A percentile compares a stretch with the other conserved stretches of the same genome.
Evolutionary conservation across 1,140 invertebrate species (phyloP).

Genomic region (Scaptomyza pallida): DNA sequence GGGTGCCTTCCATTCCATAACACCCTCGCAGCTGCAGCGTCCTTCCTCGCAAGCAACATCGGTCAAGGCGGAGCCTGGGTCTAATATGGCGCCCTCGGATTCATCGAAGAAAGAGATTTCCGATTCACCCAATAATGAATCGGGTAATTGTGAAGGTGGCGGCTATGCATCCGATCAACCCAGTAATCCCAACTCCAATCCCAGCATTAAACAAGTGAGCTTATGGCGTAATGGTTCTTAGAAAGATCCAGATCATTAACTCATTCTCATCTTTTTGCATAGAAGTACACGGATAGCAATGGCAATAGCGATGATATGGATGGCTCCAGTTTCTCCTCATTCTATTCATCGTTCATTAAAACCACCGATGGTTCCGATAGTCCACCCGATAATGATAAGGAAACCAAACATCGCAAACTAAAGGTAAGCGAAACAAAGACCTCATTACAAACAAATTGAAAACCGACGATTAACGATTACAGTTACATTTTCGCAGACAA

Average conservation of each 20-base stretch:
- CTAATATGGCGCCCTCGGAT: conserved; percentile 85
- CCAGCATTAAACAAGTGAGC: not conserved
- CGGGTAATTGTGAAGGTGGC: conserved; percentile 61
- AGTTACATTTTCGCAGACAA: conserved; percentile 16
- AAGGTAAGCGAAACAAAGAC: conserved; percentile 50
- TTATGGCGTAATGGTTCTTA: too few relatives aligned
- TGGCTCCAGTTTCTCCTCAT: conserved; percentile 85
- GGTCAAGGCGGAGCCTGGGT: conserved; percentile 87
- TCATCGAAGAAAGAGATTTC: conserved; percentile 85
- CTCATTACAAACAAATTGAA: not conserved
- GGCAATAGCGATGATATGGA: conserved; percentile 84
- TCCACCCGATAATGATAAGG: conserved; percentile 76
- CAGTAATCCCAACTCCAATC: conserved; percentile 35
- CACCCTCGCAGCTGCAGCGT: conserved; percentile 74
- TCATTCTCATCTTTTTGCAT: not conserved
- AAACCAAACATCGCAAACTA: conserved; percentile 64
- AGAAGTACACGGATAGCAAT: conserved; percentile 81
- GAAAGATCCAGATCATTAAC: too few relatives aligned
- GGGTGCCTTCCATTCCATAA: conserved; percentile 76
- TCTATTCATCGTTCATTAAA: conserved; percentile 86
- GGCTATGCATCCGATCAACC: conserved; percentile 60
- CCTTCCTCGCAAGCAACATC: conserved; percentile 83
- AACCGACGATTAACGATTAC: not conserved
- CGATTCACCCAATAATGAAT: conserved; percentile 84
- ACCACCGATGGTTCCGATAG: conserved; percentile 84